Percentiles rank a stretch among this genome's conserved stretches.
Conservation (phyloP, 2,797 vertebrate genomes). For the Eptatretus atami region DNA sequence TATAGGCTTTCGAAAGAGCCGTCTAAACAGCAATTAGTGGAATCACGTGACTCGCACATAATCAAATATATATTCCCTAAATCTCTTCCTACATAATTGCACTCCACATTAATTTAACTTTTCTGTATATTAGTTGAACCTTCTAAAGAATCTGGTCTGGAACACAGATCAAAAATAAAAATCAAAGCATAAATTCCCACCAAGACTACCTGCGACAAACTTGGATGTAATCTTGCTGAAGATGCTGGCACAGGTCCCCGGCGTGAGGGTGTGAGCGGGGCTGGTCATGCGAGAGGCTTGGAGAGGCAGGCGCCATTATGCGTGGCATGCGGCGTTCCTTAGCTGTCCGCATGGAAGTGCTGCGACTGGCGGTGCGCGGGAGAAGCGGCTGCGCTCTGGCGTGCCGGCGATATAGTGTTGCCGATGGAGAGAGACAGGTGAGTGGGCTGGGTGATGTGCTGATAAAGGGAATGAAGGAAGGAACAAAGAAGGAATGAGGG, state of each 20-base stretch:
- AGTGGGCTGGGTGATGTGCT: neutral
- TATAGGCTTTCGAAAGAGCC: too few relatives aligned
- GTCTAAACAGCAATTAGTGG: too few relatives aligned
- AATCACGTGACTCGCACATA: too few relatives aligned
- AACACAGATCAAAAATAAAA: too few relatives aligned
- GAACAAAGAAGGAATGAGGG: too few relatives aligned
- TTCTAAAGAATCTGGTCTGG: too few relatives aligned
- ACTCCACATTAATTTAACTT: too few relatives aligned
- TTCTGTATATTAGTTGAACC: too few relatives aligned
- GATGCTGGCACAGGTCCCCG: constrained; percentile 31
- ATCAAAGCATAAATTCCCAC: neutral
- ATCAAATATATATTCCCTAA: too few relatives aligned
- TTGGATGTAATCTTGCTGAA: constrained; percentile 87
- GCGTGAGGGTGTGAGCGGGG: constrained; percentile 27
- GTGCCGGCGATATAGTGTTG: constrained; percentile 43
- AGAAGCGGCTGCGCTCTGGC: constrained; percentile 39
- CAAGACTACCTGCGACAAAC: constrained; percentile 48
- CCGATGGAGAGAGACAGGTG: constrained; percentile 48
- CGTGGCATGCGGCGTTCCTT: constrained; percentile 30
- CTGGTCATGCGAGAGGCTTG: constrained; percentile 41
- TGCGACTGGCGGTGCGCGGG: constrained; percentile 43
- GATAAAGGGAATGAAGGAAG: neutral
- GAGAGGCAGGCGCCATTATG: constrained; percentile 50
- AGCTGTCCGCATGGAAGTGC: constrained; percentile 71
- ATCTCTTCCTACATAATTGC: too few relatives aligned